Evolutionary conservation across 2,113 vertebrate species (phyloP).

Genomic region (Trematocara nigrifrons): DNA sequence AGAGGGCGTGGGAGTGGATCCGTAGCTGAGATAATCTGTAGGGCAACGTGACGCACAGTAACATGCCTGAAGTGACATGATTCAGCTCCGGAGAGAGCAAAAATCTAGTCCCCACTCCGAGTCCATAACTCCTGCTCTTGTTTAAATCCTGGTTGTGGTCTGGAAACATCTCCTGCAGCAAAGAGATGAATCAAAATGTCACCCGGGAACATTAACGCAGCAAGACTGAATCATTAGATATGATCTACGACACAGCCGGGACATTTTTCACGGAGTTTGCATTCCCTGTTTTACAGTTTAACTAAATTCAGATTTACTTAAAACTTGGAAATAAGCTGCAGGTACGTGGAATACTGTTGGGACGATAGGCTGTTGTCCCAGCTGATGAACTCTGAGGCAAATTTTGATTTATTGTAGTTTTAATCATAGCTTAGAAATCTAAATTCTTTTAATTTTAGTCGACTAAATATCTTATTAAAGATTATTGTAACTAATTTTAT

Average conservation of each 20-base stretch:
- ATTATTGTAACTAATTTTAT: not conserved
- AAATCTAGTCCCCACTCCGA: not conserved
- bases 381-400: not conserved
- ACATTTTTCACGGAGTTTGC: not conserved
- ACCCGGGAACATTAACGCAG: not conserved
- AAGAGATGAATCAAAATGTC: not conserved
- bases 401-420: not conserved
- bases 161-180: not conserved
- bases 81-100: not conserved
- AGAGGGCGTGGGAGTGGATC: not conserved
- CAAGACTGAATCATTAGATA: not conserved
- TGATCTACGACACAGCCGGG: not conserved
- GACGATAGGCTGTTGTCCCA: fast-evolving
- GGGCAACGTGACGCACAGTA: not conserved
- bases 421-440: not conserved
- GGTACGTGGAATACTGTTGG: not conserved
- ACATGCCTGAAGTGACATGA: not conserved
- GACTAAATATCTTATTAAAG: not conserved
- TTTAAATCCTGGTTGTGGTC: not conserved
- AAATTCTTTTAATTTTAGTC: not conserved
- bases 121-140: not conserved
- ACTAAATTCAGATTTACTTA: not conserved
- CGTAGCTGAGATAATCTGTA: not conserved
- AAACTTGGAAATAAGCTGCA: not conserved
- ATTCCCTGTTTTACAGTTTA: not conserved